Evolutionary conservation across 2,797 vertebrate genomes (phyloP), one percentile per base, ranked within the genome.

Genomic region (Distichodus sexfasciatus): DNA sequence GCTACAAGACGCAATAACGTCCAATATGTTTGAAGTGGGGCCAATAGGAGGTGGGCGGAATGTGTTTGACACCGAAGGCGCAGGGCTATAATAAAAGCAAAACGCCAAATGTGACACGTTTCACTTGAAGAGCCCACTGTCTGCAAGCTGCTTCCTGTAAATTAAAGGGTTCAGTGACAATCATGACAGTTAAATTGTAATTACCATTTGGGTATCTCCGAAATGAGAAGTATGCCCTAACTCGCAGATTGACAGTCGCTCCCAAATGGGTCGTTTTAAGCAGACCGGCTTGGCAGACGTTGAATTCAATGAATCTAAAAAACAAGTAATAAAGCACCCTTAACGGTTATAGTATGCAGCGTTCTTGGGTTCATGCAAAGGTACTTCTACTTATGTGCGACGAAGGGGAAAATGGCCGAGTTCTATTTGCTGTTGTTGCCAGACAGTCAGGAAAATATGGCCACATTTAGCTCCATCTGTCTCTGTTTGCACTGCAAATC

Each of bases 321-420:
- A 44, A 12, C 14, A 40, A 47, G n/a, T 24, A 57, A 29, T 43
- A n/a, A 50, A 36, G 21, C 12, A 41, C 31, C 50, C 9, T 0
- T 65, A 53, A 71, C 60, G 41, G 64, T 65, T 65, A 65, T 63
- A 51, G 24, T 48, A 65, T 24, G 31, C 48, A 35, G 28, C 46
- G 33, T 23, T 36, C 38, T 31, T 47, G 31, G 43, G 15, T 57
- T 46, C 7, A 5, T 48, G 21, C 29, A 46, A 44, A 53, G 38
- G 41, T 55, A 38, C 50, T 64, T 48, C 23, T 23, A 29, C 10
- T 14, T 53, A 33, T 62, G 50, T 86, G 79, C 86, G 29, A 79
- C 80, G 72, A 90, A 92, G 89, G 86, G 90, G 90, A 91, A 92
- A 93, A 94, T 89, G 90, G 91, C 85, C 90, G 92, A 90, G 61